Evolutionary conservation across 1,140 invertebrate genomes (phyloP).

Genomic region (Leptinotarsa texana): DNA sequence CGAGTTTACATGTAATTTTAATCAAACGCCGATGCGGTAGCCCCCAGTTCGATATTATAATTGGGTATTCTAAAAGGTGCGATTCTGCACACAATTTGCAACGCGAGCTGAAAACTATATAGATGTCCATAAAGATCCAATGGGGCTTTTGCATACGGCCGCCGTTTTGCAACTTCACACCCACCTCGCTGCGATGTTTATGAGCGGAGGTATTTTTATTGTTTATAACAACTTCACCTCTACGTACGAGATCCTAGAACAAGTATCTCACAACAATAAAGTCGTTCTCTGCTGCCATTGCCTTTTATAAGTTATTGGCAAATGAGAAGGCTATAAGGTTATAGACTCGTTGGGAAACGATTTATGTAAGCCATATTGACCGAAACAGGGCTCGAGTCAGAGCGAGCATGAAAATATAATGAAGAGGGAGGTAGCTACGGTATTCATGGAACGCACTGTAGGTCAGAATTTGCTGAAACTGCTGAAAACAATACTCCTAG

Average conservation of each 20-base stretch:
- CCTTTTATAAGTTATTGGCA: slow-evolving; percentile 17
- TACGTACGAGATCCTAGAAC: slow-evolving; percentile 22
- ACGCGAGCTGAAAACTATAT: slow-evolving; percentile 40
- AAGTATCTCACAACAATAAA: slow-evolving; percentile 29
- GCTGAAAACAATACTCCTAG: no score
- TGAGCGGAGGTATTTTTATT: slow-evolving; percentile 45
- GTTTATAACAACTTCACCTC: slow-evolving; percentile 41
- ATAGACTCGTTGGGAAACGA: slow-evolving; percentile 9
- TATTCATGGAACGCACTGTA: no score
- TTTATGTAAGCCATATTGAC: background rate
- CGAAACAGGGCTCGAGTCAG: background rate
- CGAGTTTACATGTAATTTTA: slow-evolving; percentile 55
- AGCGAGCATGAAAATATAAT: no score
- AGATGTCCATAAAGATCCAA: slow-evolving; percentile 47
- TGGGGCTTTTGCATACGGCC: slow-evolving; percentile 43
- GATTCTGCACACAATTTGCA: slow-evolving; percentile 55
- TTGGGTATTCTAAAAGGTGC: slow-evolving; percentile 50
- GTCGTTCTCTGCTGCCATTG: background rate
- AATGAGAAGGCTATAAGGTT: slow-evolving; percentile 4
- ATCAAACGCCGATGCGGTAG: slow-evolving; percentile 52
- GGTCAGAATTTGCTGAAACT: no score
- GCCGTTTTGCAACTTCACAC: slow-evolving; percentile 48
- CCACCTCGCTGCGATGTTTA: slow-evolving; percentile 41
- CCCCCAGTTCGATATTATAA: slow-evolving; percentile 52
- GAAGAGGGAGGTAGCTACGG: no score